Conservation (phyloP, 2,797 vertebrate species). For the Pogoniulus pusillus region DNA sequence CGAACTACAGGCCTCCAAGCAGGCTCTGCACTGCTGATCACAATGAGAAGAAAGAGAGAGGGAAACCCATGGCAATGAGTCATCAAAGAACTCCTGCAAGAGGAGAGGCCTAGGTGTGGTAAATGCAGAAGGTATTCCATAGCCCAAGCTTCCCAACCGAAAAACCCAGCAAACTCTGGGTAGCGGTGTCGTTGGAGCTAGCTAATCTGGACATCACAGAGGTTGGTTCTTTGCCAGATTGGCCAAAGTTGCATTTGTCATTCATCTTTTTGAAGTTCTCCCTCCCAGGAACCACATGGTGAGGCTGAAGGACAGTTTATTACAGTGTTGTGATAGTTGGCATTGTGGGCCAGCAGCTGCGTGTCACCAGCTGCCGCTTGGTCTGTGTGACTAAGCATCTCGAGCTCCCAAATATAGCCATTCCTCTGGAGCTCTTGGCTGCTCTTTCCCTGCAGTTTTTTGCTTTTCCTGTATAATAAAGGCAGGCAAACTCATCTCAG, state of each 20-base stretch:
- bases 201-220: neutral
- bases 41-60: neutral
- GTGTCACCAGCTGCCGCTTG: conserved; percentile 39
- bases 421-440: conserved; percentile 20
- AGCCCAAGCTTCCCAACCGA: neutral
- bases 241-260: neutral
- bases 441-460: neutral
- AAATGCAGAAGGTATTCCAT: neutral
- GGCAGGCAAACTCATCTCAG: neutral
- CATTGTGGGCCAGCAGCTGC: conserved; percentile 55
- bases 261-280: neutral
- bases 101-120: neutral
- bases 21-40: no score
- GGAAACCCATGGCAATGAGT: conserved; percentile 50
- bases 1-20: no score
- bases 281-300: neutral
- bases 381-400: conserved; percentile 62
- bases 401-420: conserved; percentile 47
- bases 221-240: neutral
- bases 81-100: conserved; percentile 26
- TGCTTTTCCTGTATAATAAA: neutral
- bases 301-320: conserved; percentile 51
- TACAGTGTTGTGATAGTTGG: neutral
- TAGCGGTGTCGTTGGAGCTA: accelerated
- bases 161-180: neutral